Base-by-base conservation (phyloP, 2,888 invertebrate species). In the Amphiduros pacificus region DNA sequence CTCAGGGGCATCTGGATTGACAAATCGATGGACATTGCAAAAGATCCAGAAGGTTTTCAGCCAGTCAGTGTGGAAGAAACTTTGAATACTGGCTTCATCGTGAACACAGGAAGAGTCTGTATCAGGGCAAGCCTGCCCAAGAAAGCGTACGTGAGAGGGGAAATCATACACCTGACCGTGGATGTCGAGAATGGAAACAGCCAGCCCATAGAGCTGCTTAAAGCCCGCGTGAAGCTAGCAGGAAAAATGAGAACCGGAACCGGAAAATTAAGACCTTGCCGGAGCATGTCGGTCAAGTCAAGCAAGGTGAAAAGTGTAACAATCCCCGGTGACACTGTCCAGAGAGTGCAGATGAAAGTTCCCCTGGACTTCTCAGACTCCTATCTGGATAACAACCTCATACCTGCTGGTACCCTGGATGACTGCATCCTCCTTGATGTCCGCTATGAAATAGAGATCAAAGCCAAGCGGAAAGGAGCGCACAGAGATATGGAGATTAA, bases 351-450 rank as follows among this genome's bases (percentile, higher is more conserved):
- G 4, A 9, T 52, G 28, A 31, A 29, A 6, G 3, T 60, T 1
- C 60, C 60, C 2, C 36, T 50, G 40, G 60, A 53, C 9, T 60
- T 60, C 27, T 6, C 17, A 5, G 48, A 60, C 1, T 22, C 29
- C 36, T 27, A 27, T 44, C 28, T 51, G 14, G 60, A 60, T 44
- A 27, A 41, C 4, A 52, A 53, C 54, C 54, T 60, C 17, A 29
- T 60, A 6, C 60, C 60, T 20, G 60, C 40, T 26, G 60, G 60
- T n/a, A 28, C 29, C n/a, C 44, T 60, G 6, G 54, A 60, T 29
- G 60, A 60, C 5, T 51, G 60, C n/a, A 9, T 27, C 1, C 3
- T 53, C 6, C 31, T 60, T 17, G 60, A 60, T 41, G 60, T 60
- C n/a, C 1, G 41, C 6, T 60, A 60, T 53, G 31, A 60, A 5